These are phyloP conservation scores for Loris lydekkerianus DNA, from an alignment of 2,797 vertebrate species.

Conservation along the genomic window DNA sequence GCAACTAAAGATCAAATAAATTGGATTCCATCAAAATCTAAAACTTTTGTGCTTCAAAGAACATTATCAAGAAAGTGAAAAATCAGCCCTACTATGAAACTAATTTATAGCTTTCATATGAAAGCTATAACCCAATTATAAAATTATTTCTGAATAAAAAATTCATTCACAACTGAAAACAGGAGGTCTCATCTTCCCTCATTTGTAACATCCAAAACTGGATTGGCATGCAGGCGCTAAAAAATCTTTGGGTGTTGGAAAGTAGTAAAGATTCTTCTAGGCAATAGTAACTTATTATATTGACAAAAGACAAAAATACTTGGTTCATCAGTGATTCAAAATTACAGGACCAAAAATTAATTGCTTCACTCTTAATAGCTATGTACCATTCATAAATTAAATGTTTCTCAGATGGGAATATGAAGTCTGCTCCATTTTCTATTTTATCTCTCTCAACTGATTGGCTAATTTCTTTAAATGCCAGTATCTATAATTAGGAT, in stretches of 20 bases:
- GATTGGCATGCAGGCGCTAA: neutral
- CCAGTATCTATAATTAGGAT: neutral
- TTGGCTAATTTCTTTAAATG: conserved; percentile 53
- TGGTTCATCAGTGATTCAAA: neutral
- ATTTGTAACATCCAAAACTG: conserved; percentile 25
- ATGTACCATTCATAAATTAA: conserved; percentile 15
- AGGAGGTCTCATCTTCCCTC: neutral
- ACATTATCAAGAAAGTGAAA: neutral
- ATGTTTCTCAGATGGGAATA: conserved; percentile 7
- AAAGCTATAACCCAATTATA: too few relatives aligned
- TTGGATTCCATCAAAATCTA: neutral
- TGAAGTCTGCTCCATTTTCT: conserved; percentile 58
- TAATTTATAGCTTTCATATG: too few relatives aligned
- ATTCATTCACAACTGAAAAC: neutral
- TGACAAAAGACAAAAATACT: conserved; percentile 1
- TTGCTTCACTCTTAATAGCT: conserved; percentile 17
- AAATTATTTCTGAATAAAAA: accelerated
- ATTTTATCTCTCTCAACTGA: conserved; percentile 23
- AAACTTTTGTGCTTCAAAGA: neutral
- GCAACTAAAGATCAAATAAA: neutral
- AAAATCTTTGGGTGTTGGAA: conserved; percentile 27
- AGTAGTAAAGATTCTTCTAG: neutral
- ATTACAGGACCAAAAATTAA: neutral
- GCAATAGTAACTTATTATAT: neutral
- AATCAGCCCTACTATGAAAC: neutral